Conservation (phyloP, 1,140 invertebrate genomes). For the Zaprionus gabonicus region DNA sequence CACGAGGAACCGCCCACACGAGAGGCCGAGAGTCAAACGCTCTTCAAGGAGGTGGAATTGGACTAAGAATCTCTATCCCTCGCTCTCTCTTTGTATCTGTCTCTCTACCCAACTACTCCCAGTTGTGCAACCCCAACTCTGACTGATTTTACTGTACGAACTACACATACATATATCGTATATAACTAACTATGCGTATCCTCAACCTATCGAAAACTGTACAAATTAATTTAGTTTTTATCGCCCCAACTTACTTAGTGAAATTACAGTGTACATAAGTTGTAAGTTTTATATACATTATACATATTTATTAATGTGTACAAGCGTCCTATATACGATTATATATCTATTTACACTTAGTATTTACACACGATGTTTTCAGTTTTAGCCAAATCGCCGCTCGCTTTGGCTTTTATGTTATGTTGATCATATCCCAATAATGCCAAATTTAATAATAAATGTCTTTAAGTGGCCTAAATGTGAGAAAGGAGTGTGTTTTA, state of each 20-base stretch:
- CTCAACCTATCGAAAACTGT: slow-evolving; percentile 41
- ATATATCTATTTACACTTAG: slow-evolving; percentile 18
- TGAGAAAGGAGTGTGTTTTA: slow-evolving; percentile 26
- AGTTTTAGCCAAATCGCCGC: slow-evolving; percentile 27
- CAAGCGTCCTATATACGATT: slow-evolving; percentile 12
- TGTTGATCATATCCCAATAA: slow-evolving; percentile 59
- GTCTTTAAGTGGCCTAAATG: slow-evolving; percentile 44
- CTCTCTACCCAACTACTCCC: background rate
- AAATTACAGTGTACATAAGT: slow-evolving; percentile 47
- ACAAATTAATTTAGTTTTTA: slow-evolving; percentile 41
- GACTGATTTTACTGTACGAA: slow-evolving; percentile 44
- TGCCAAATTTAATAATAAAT: slow-evolving; percentile 61
- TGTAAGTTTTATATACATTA: slow-evolving; percentile 28
- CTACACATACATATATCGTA: slow-evolving; percentile 13
- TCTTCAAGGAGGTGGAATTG: slow-evolving; percentile 56
- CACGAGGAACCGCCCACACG: slow-evolving; percentile 36
- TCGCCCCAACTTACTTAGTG: slow-evolving; percentile 11
- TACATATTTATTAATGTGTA: slow-evolving; percentile 19
- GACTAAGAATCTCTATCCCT: slow-evolving; percentile 52
- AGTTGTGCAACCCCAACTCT: slow-evolving; percentile 15
- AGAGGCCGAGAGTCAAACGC: slow-evolving; percentile 41
- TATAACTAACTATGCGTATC: slow-evolving; percentile 23
- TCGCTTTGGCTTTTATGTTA: slow-evolving; percentile 34
- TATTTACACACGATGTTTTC: slow-evolving; percentile 29
- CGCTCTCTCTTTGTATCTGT: background rate